Evolutionary conservation across 2,888 invertebrate genomes (phyloP).

Genomic region (Drosophila kambysellisi): DNA sequence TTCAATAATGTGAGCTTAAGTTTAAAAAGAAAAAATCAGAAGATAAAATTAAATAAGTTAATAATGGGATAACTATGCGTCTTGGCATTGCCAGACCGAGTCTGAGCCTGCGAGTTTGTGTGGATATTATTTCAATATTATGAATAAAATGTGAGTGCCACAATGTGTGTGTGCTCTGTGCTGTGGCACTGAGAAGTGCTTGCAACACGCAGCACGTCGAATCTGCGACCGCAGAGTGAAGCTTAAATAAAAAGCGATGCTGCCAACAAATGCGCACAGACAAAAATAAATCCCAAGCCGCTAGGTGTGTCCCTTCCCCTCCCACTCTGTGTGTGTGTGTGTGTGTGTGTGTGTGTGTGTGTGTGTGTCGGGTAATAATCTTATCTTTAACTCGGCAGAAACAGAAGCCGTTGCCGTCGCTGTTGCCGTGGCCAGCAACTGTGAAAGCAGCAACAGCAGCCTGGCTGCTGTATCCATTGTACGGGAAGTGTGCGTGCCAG

Average conservation of each 20-base stretch:
- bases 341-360: slow-evolving; percentile 17
- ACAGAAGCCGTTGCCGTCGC: slow-evolving; percentile 52
- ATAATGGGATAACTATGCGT: slow-evolving; percentile 16
- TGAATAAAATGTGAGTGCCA: slow-evolving; percentile 58
- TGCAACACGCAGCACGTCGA: slow-evolving; percentile 45
- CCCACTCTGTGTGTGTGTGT: not conserved
- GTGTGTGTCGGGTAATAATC: slow-evolving; percentile 67
- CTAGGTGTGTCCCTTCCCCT: not conserved
- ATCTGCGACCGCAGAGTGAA: slow-evolving; percentile 39
- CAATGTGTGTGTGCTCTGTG: slow-evolving; percentile 18
- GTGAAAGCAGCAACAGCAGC: slow-evolving; percentile 46
- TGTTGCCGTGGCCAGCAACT: slow-evolving; percentile 45
- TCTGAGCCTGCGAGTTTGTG: slow-evolving; percentile 11
- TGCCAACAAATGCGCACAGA: slow-evolving; percentile 25
- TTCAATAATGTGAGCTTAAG: not conserved
- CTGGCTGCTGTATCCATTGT: slow-evolving; percentile 60
- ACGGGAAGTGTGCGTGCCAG: slow-evolving; percentile 40
- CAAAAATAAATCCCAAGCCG: slow-evolving; percentile 55
- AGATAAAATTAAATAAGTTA: not conserved
- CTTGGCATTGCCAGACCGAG: slow-evolving; percentile 15
- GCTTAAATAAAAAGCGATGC: slow-evolving; percentile 30
- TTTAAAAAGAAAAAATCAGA: slow-evolving; percentile 1
- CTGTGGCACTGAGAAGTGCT: slow-evolving; percentile 32
- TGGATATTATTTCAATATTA: slow-evolving; percentile 62
- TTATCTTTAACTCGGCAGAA: slow-evolving; percentile 68